Evolutionary conservation across 2,888 invertebrate genomes (phyloP).

Genomic region (Drosophila barbarae): DNA sequence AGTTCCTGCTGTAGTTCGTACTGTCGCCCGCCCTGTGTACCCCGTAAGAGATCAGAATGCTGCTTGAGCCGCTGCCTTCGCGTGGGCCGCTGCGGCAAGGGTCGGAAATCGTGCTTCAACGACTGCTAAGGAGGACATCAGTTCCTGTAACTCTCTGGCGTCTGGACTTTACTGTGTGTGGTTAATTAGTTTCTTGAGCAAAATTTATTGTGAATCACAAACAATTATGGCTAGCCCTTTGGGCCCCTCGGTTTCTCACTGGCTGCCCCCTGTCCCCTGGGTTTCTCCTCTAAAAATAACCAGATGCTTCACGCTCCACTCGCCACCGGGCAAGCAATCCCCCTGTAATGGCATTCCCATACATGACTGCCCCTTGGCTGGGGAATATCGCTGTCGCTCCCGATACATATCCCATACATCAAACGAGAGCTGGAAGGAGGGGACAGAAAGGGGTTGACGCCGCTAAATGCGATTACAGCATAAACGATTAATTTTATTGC

Average conservation of each 20-base stretch:
- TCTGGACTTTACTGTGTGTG: constrained; percentile 32
- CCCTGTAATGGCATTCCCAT: constrained; percentile 62
- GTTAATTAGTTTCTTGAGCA: constrained; percentile 23
- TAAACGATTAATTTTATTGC: constrained; percentile 67
- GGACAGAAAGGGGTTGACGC: constrained; percentile 4
- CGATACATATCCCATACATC: constrained; percentile 20
- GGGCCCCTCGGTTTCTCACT: neutral
- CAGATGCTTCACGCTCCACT: constrained; percentile 54
- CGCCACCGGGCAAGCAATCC: constrained; percentile 45
- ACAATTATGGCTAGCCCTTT: constrained; percentile 25
- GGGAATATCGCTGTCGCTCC: constrained; percentile 15
- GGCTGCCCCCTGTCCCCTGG: neutral
- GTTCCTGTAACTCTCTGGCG: neutral
- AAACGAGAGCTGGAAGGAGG: neutral
- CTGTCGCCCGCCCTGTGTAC: neutral
- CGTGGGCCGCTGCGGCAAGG: constrained; percentile 20
- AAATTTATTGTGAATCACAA: constrained; percentile 18
- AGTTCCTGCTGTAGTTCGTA: neutral
- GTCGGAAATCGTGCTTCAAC: neutral
- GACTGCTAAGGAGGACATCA: constrained; percentile 3
- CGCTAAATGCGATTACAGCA: constrained; percentile 64
- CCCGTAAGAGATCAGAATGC: neutral
- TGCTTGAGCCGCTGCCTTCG: constrained; percentile 26
- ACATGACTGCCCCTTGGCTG: constrained; percentile 62
- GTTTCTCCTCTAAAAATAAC: constrained; percentile 37